Conservation (phyloP, 2,888 invertebrate species). For the Patella caerulea region DNA sequence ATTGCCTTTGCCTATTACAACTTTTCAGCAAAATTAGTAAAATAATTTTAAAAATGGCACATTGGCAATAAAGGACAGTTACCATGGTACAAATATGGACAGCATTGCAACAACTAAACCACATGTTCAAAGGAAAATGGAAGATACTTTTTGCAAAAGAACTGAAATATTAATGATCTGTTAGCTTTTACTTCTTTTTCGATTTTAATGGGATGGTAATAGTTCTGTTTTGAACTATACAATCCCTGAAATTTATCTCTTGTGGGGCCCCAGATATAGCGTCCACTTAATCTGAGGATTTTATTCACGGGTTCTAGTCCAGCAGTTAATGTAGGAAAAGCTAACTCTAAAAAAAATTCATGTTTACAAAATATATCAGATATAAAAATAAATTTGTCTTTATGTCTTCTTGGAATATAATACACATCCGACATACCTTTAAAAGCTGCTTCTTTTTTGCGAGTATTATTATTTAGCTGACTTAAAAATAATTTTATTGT, state of each 20-base stretch:
- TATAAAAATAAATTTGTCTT: not conserved
- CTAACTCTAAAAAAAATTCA: not conserved
- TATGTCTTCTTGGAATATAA: slow-evolving; percentile 11
- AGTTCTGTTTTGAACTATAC: slow-evolving; percentile 8
- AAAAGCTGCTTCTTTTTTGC: too few species aligned
- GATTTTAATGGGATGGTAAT: slow-evolving; percentile 6
- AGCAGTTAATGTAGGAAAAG: not conserved
- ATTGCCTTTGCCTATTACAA: not conserved
- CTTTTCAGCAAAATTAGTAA: too few species aligned
- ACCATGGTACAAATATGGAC: too few species aligned
- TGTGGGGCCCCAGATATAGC: not conserved
- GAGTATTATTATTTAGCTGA: too few species aligned
- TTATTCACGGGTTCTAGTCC: not conserved
- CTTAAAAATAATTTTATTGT: too few species aligned
- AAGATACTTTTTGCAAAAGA: slow-evolving; percentile 13
- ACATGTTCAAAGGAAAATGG: not conserved
- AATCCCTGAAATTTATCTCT: not conserved
- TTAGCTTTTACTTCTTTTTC: slow-evolving; percentile 5
- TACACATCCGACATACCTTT: slow-evolving; percentile 5
- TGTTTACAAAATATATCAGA: not conserved
- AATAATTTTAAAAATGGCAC: too few species aligned
- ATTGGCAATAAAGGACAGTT: too few species aligned
- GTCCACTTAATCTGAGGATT: not conserved
- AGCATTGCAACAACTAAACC: too few species aligned
- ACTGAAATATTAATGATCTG: not conserved